Conservation (phyloP, 2,113 vertebrate species). For the Rutilus rutilus region DNA sequence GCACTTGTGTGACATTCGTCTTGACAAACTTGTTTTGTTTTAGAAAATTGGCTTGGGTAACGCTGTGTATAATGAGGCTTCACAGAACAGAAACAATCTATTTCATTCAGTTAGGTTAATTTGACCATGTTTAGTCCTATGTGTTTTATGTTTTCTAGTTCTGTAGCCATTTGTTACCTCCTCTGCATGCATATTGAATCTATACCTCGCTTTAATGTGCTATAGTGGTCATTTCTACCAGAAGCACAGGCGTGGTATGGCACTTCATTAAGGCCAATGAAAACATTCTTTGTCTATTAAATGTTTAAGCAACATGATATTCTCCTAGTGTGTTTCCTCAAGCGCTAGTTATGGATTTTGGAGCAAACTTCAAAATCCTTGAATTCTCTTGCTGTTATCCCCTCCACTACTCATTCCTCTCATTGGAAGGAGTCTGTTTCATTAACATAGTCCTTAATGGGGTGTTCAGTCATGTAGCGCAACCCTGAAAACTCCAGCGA, state of each 20-base stretch:
- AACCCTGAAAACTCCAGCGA: not conserved
- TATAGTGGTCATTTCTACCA: slow-evolving; percentile 32
- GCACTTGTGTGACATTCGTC: not conserved
- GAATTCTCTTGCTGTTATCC: slow-evolving; percentile 10
- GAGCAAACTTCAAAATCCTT: slow-evolving; percentile 30
- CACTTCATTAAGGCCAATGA: slow-evolving; percentile 40
- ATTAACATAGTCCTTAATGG: slow-evolving; percentile 21
- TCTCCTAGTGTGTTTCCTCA: slow-evolving; percentile 15
- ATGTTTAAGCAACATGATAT: slow-evolving; percentile 27
- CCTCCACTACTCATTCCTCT: not conserved
- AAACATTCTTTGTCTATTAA: slow-evolving; percentile 38
- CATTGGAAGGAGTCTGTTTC: not conserved
- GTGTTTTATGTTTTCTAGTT: not conserved
- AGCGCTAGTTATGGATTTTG: slow-evolving; percentile 26
- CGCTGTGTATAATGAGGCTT: not conserved
- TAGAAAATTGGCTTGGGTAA: not conserved
- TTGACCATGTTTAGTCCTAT: not conserved
- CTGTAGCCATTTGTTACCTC: not conserved
- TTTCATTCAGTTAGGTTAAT: not conserved
- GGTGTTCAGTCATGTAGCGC: not conserved
- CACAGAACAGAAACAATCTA: not conserved
- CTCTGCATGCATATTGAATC: not conserved
- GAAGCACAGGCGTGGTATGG: slow-evolving; percentile 18
- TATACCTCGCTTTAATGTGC: not conserved
- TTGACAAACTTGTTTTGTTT: not conserved